Conservation (phyloP, 1,140 invertebrate genomes). For the Zaprionus ghesquierei region DNA sequence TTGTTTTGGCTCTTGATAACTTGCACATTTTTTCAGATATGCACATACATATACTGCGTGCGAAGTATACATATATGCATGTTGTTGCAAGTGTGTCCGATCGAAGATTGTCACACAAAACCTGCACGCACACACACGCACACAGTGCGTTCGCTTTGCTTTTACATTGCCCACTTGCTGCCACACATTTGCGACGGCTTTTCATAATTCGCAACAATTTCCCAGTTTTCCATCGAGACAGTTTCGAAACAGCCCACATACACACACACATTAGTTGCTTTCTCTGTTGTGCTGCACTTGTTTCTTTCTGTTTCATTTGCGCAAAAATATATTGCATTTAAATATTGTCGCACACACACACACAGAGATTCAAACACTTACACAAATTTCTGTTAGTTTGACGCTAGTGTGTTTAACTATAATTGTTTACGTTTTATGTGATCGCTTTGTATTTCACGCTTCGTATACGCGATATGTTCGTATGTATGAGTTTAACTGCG, state of each 20-base stretch:
- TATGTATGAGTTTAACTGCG: slow-evolving; percentile 34
- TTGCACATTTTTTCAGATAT: slow-evolving; percentile 28
- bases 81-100: neutral
- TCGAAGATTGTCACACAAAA: slow-evolving; percentile 10
- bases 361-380: slow-evolving; percentile 25
- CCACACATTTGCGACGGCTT: slow-evolving; percentile 45
- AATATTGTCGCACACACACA: slow-evolving; percentile 17
- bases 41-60: neutral
- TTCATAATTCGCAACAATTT: slow-evolving; percentile 41
- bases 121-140: neutral
- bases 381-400: slow-evolving; percentile 46
- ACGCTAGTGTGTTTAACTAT: slow-evolving; percentile 24
- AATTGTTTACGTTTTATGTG: slow-evolving; percentile 51
- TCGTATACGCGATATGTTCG: slow-evolving; percentile 71
- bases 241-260: slow-evolving; percentile 6
- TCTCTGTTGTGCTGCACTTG: slow-evolving; percentile 25
- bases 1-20: slow-evolving; percentile 39
- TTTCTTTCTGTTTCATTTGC: neutral
- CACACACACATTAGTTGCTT: slow-evolving; percentile 22
- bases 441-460: slow-evolving; percentile 66
- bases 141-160: neutral
- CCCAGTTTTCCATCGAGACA: slow-evolving; percentile 29
- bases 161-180: slow-evolving; percentile 46
- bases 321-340: slow-evolving; percentile 22
- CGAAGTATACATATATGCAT: no score